phyloP scores from a whole-genome alignment of 2,797 vertebrate genomes.

The Balearica regulorum region DNA sequence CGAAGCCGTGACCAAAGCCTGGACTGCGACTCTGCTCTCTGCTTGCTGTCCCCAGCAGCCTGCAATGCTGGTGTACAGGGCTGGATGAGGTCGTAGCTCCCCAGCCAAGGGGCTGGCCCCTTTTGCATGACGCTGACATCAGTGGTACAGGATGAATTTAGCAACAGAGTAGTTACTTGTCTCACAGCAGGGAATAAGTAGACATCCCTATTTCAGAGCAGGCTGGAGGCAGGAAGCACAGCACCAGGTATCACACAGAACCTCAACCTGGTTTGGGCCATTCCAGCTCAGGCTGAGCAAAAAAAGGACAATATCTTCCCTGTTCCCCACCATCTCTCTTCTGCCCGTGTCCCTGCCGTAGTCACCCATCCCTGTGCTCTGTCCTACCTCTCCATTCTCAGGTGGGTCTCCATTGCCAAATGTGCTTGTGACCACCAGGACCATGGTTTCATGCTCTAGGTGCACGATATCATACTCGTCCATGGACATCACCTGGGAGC shows the following conservation, averaged over 20 bases:
- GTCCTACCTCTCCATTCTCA: constrained; percentile 91
- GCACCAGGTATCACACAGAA: neutral
- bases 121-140: neutral
- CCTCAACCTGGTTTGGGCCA: neutral
- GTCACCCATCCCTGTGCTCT: rapidly evolving
- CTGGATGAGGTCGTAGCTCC: neutral
- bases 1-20: rapidly evolving
- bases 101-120: neutral
- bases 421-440: constrained; percentile 93
- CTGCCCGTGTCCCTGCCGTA: neutral
- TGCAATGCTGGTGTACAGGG: neutral
- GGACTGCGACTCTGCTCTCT: neutral
- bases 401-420: constrained; percentile 94
- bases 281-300: neutral
- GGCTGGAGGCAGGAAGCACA: neutral
- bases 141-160: neutral
- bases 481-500: constrained; percentile 90
- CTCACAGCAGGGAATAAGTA: neutral
- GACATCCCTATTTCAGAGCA: neutral
- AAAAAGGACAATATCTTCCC: rapidly evolving
- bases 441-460: constrained; percentile 92
- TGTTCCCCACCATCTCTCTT: neutral
- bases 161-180: neutral
- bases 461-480: constrained; percentile 96
- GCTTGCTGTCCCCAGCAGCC: neutral